Evolutionary conservation across 2,797 vertebrate species (phyloP), one percentile per base, ranked within the genome.

Genomic region (Prunella strophiata): DNA sequence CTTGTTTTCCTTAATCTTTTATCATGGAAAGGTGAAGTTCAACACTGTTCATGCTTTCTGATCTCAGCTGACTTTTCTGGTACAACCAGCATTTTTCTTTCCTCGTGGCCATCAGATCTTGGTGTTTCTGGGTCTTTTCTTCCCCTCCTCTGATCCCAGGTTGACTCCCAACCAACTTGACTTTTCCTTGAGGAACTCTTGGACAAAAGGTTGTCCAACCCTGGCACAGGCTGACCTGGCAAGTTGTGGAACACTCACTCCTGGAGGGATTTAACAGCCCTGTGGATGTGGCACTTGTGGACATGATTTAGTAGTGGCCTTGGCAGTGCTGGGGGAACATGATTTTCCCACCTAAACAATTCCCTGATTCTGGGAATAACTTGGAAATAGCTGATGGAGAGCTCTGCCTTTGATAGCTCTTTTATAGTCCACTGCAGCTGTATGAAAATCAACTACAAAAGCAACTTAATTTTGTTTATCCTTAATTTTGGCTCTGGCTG

Each of bases 391-490:
- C 86, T 89, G 90, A 79, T 79, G 88, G 42, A 36, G 77, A 85
- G 61, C 73, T 19, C 70, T 92, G 91, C 93, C 67, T 97, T 94
- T 95, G 92, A 91, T 96, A 93, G 92, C 93, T 96, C 23, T 54
- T 95, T 97, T 95, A 94, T 96, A 96, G 96, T 96, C 93, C 76
- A 80, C 59, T 93, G 82, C 76, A 94, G 95, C 92, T 91, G 91
- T 89, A 92, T 95, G 96, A 97, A 97, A 98, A 97, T 93, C 95
- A 97, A 77, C 78, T 68, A 83, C 79, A 95, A 93, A 97, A 89
- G 86, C 74, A 96, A 94, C 93, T 97, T 96, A 19, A 70, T 97
- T 96, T 96, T 16, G 7, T 96, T 95, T 89, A 21, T 96, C 95
- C 92, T 96, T 95, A 91, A 88, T 97, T 97, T 97, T 96, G 94